phyloP scores from a whole-genome alignment of 2,113 vertebrate species.

The Oenanthe melanoleuca region DNA sequence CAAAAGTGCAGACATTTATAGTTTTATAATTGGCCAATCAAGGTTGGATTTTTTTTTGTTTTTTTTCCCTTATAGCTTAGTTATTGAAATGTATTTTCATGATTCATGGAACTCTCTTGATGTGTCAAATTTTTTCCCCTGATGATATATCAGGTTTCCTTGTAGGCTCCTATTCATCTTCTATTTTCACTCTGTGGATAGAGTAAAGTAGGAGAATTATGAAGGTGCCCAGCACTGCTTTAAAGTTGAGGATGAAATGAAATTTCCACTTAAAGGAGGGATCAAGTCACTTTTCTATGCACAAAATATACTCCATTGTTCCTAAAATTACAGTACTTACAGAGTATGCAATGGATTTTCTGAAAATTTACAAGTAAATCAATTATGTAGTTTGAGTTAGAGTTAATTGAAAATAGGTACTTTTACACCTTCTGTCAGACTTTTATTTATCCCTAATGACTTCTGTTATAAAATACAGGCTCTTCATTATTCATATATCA shows the following conservation, averaged over 20 bases:
- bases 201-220: constrained; percentile 35
- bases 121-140: not conserved
- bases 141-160: constrained; percentile 9
- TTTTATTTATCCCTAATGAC: constrained; percentile 36
- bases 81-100: constrained; percentile 31
- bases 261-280: not conserved
- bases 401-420: constrained; percentile 51
- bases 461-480: constrained; percentile 38
- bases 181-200: not conserved
- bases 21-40: constrained; percentile 37
- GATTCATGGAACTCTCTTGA: constrained; percentile 6
- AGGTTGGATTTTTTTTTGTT: not conserved
- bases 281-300: not conserved
- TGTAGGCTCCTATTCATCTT: constrained; percentile 10
- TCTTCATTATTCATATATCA: constrained; percentile 32
- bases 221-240: not conserved
- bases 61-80: not conserved
- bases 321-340: constrained; percentile 13
- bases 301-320: constrained; percentile 3
- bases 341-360: constrained; percentile 12
- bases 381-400: constrained; percentile 44
- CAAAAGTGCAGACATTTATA: not conserved
- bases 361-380: constrained; percentile 47
- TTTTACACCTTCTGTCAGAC: constrained; percentile 36
- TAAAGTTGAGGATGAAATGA: not conserved